Evolutionary conservation across 2,113 vertebrate species (phyloP).

Genomic region (Daubentonia madagascariensis): DNA sequence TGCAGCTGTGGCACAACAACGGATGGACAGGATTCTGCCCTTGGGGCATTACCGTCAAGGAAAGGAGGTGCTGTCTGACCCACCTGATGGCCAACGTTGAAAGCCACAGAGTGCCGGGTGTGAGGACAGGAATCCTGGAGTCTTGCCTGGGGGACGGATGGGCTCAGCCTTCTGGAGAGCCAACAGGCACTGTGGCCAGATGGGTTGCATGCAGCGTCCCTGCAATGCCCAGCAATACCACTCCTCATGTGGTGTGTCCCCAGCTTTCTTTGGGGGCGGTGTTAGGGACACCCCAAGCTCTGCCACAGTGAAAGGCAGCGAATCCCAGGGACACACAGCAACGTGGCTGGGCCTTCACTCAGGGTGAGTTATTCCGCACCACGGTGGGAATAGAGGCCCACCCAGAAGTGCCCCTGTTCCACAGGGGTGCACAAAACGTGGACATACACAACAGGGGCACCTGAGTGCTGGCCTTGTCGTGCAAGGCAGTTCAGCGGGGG

Average conservation of each 20-base stretch:
- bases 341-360: neutral
- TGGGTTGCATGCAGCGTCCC: rapidly evolving
- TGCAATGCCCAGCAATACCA: neutral
- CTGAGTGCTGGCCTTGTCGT: neutral
- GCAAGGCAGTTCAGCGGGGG: neutral
- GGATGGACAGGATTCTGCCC: neutral
- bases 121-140: neutral
- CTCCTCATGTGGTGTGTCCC: neutral
- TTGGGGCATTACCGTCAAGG: rapidly evolving
- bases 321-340: rapidly evolving
- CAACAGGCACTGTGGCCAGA: neutral
- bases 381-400: neutral
- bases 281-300: neutral
- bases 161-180: neutral
- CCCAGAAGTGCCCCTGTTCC: neutral
- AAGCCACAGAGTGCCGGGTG: neutral
- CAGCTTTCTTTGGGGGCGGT: neutral
- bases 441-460: neutral
- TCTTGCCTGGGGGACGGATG: neutral
- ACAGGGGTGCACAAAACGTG: neutral
- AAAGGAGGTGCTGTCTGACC: neutral
- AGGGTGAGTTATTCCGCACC: neutral
- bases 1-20: neutral
- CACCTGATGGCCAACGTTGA: too few species aligned
- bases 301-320: neutral